Conservation (phyloP, 2,113 vertebrate species). For the Xiphophorus couchianus region DNA sequence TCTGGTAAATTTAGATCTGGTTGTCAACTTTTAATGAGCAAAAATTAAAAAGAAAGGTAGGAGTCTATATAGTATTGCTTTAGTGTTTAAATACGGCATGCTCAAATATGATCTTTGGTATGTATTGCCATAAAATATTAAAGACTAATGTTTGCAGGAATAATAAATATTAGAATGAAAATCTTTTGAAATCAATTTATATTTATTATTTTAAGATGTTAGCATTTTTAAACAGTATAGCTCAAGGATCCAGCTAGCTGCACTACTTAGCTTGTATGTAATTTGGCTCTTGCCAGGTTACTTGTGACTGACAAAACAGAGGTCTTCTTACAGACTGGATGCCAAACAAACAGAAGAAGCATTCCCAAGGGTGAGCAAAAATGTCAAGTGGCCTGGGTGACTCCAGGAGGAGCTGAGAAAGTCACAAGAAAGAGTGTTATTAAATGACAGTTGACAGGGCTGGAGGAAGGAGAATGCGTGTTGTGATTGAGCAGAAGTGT, state of each 20-base stretch:
- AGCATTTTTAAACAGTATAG: background rate
- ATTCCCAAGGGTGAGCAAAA: slow-evolving; percentile 9
- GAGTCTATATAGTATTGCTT: too few relatives aligned
- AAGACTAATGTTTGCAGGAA: background rate
- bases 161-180: background rate
- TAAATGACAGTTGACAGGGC: slow-evolving; percentile 42
- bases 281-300: background rate
- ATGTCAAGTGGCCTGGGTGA: slow-evolving; percentile 27
- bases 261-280: background rate
- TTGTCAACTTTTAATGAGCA: too few relatives aligned
- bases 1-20: too few relatives aligned
- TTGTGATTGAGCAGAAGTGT: slow-evolving; percentile 8
- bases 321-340: slow-evolving; percentile 1
- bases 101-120: background rate
- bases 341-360: slow-evolving; percentile 8
- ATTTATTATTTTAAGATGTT: background rate
- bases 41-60: too few relatives aligned
- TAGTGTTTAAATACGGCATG: too few relatives aligned
- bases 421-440: slow-evolving; percentile 9
- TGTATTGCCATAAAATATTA: background rate
- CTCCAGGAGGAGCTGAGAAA: slow-evolving; percentile 3
- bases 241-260: background rate
- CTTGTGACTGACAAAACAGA: slow-evolving; percentile 31
- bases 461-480: slow-evolving; percentile 3
- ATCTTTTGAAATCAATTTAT: too few relatives aligned